A percentile compares a stretch with the other conserved stretches of the same genome.
phyloP scores from a whole-genome alignment of 2,113 vertebrate species.

The Rhineura floridana region DNA sequence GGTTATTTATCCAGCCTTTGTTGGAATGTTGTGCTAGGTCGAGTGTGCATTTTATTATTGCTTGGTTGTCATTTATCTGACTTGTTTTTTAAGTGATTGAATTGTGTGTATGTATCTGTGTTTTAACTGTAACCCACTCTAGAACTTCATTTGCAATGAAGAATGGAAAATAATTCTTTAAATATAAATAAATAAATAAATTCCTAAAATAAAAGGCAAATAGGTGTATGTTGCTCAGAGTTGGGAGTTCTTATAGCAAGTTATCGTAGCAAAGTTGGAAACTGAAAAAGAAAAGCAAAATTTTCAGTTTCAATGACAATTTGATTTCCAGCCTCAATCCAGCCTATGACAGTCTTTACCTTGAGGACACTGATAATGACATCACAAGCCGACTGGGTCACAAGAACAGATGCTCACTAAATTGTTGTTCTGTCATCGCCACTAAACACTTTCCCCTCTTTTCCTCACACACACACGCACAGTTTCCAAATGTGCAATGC shows the following conservation, averaged over 20 bases:
- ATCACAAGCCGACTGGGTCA: background rate
- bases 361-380: conserved; percentile 9
- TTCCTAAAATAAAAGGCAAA: background rate
- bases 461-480: background rate
- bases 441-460: conserved; percentile 13
- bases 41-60: no score
- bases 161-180: no score
- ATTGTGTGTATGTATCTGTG: no score
- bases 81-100: no score
- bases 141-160: no score
- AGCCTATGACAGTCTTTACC: background rate
- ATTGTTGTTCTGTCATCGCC: background rate
- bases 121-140: no score
- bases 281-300: background rate
- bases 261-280: background rate
- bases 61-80: no score
- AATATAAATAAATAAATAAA: no score
- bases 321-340: background rate
- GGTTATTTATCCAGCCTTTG: no score
- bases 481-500: conserved; percentile 5
- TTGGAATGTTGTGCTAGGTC: no score
- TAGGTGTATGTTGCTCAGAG: background rate
- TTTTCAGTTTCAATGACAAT: background rate
- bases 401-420: conserved; percentile 11
- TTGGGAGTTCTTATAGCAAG: background rate